phyloP scores from a whole-genome alignment of 1,140 invertebrate species.

The Diploscapter pachys region DNA sequence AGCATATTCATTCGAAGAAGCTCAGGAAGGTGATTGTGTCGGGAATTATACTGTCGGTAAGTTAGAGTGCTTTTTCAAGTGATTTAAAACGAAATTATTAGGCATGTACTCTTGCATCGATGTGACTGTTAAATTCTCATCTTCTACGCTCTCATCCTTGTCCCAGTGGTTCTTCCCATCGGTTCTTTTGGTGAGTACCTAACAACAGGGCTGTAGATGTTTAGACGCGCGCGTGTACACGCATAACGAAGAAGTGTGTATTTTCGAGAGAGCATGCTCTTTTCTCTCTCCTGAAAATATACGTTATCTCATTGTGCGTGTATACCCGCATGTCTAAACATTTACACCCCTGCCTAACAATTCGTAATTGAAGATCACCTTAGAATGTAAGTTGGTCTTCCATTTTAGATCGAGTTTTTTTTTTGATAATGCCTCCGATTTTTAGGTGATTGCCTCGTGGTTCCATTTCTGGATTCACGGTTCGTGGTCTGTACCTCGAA shows the following conservation, averaged over 20 bases:
- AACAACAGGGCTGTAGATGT: too few relatives aligned
- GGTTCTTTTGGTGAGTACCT: constrained; percentile 32
- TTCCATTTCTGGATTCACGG: constrained; percentile 55
- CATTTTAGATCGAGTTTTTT: too few relatives aligned
- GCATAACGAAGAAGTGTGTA: too few relatives aligned
- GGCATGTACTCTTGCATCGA: constrained; percentile 50
- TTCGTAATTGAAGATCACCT: too few relatives aligned
- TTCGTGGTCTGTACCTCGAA: constrained; percentile 55
- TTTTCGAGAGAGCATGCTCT: too few relatives aligned
- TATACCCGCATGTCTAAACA: too few relatives aligned
- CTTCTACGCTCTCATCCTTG: constrained; percentile 20
- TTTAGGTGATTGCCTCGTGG: constrained; percentile 42
- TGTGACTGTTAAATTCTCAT: constrained; percentile 43
- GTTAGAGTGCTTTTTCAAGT: neutral
- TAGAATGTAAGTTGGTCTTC: too few relatives aligned
- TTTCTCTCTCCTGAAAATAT: too few relatives aligned
- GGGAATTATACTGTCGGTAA: constrained; percentile 48
- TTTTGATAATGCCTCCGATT: too few relatives aligned
- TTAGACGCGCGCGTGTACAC: too few relatives aligned
- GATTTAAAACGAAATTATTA: neutral
- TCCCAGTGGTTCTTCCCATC: constrained; percentile 45
- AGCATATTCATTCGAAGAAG: constrained; percentile 45
- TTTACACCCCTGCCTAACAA: too few relatives aligned
- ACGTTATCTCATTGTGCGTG: too few relatives aligned
- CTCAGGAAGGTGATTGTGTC: constrained; percentile 49